Base-by-base conservation (phyloP, 1,140 invertebrate species). In the Drosophila nikananu region DNA sequence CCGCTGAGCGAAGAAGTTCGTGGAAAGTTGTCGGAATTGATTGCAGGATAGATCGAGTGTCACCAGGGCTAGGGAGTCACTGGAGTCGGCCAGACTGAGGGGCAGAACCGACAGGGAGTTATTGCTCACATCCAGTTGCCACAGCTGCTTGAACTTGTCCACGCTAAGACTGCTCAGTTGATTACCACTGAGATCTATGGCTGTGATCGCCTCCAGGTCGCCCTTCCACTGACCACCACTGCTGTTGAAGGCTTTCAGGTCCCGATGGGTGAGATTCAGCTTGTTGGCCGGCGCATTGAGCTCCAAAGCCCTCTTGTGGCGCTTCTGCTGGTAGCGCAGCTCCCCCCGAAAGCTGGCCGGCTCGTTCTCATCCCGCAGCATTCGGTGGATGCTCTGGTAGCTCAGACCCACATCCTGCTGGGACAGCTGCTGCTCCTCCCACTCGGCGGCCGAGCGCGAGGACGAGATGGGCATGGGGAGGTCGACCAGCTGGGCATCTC, bases 1-100 rank as follows among this genome's bases (percentile, higher is more conserved):
- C 3, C 80, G 90, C 41, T 82, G 76, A 1, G 32, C 63, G 30
- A 93, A 93, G 27, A 92, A 81, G 12, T 63, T 83, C 0, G 93
- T 77, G 1, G 86, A 90, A 32, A 95, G 66, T 17, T 92, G 80
- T 17, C 63, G 73, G 27, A 95, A 86, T 25, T 81, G 77, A 84
- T 95, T 95, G 59, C 91, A 68, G 17, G 94, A 94, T 6, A 95
- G 80, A 79, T 95, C 94, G 15, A 95, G 77, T 7, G 86, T 80
- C 10, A 86, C 76, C 10, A 95, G 39, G 1, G 55, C 51, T 1
- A 82, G 61, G 7, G 91, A 64, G 15, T 59, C 51, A 44, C 54
- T 41, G n/a, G 12, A 19, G 42, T 60, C 70, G 1, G 62, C 63
- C 23, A 89, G 19, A 10, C 74, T 72, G 0, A 89, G 49, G 3